Base-by-base conservation (phyloP, 2,113 vertebrate genomes). In the Eidolon helvum region DNA sequence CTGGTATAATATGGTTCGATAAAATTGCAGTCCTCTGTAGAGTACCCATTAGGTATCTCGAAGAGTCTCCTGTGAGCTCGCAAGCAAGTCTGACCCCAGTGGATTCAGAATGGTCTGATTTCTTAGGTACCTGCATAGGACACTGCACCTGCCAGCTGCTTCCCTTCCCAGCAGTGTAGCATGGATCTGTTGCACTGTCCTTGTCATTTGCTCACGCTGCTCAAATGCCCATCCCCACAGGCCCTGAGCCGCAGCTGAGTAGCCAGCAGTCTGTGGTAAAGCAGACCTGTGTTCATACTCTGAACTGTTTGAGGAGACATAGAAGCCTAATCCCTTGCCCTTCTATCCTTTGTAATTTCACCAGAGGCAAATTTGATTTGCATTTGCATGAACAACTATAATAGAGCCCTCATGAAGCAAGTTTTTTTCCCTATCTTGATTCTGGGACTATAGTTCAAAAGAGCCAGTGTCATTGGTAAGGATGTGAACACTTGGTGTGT, bases 161-260 rank as follows among this genome's bases (percentile, higher is more conserved):
- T 79, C 87, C 55, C n/a, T 63, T 26, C 10, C 14, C 28, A 43
- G 30, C 21, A 28, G 19, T 26, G 8, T 11, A 28, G 21, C 8
- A 4, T 0, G 15, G 43, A 30, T 79, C 45, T 69, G 82, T 9
- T 10, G 11, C 22, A 43, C 21, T 12, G 0, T 19, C 30, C 16
- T n/a, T 0, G 4, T 53, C 55, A 24, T 10, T 15, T 10, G 35
- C 11, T 45, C 26, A 1, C 14, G 22, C 19, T 45, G 55, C 43
- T 65, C 74, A 19, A 6, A 45, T 6, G 12, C n/a, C 24, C 43
- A 30, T 12, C 11, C 21, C 8, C 30, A 0, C 26, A 43, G n/a
- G n/a, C 22, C 15, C 50, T 24, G 21, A 79, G 53, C 53, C 16
- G 6, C 12, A 79, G 63, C 16, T 40, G 24, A 53, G 28, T 10